Percentiles rank a stretch among this genome's conserved stretches.
These are phyloP conservation scores for Drusus annulatus DNA, from an alignment of 1,140 invertebrate genomes.

Conservation along the genomic window DNA sequence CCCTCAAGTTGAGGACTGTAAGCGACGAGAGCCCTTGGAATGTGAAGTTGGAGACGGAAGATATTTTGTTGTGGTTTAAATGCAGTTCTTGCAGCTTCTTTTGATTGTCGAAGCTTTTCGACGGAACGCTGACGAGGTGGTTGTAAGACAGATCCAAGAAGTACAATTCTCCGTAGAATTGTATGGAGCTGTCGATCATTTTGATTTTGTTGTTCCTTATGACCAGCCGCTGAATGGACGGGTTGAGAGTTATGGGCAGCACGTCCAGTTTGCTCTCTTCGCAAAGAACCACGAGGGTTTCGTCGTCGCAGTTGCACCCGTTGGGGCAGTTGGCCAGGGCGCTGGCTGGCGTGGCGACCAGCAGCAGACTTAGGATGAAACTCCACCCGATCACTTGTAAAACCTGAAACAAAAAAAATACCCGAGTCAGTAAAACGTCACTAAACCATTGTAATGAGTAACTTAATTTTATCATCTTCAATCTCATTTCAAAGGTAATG, in stretches of 20 bases:
- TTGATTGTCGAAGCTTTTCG: constrained; percentile 84
- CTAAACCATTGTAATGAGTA: not conserved
- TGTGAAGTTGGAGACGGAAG: constrained; percentile 82
- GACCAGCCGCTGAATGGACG: constrained; percentile 86
- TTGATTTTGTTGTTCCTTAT: constrained; percentile 90
- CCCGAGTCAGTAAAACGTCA: too few relatives aligned
- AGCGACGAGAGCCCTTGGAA: constrained; percentile 85
- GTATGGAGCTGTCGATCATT: constrained; percentile 87
- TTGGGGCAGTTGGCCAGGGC: constrained; percentile 79
- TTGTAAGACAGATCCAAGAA: constrained; percentile 90
- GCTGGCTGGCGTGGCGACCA: constrained; percentile 61
- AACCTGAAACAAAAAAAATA: constrained; percentile 47
- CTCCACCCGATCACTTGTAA: constrained; percentile 17
- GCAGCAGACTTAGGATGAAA: constrained; percentile 7
- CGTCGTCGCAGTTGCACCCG: constrained; percentile 89
- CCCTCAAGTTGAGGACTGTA: constrained; percentile 84
- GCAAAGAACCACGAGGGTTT: constrained; percentile 89
- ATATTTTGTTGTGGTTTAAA: constrained; percentile 89
- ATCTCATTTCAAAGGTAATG: not conserved
- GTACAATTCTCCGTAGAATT: constrained; percentile 87
- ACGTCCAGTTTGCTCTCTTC: constrained; percentile 88
- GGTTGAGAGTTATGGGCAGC: constrained; percentile 92
- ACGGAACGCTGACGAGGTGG: constrained; percentile 84
- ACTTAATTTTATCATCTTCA: not conserved
- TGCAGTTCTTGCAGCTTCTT: constrained; percentile 86